Base-by-base conservation (phyloP, 2,113 vertebrate species). In the Neotoma lepida region DNA sequence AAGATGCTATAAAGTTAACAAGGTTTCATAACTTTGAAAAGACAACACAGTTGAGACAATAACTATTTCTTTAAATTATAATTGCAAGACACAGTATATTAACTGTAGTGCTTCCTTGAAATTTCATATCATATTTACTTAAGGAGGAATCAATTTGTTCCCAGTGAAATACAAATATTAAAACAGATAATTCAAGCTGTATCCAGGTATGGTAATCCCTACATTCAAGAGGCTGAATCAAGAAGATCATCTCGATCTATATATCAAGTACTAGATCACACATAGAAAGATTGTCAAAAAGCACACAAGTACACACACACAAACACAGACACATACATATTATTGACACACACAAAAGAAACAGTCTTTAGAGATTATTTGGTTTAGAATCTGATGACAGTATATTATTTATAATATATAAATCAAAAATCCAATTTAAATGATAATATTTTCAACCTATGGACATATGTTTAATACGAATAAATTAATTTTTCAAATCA, bases 401-500 rank as follows among this genome's bases (percentile, higher is more conserved):
- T 74, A 92, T 30, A 5, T 58, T 87, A 64, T 64, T 64, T 94
- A 22, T 18, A 49, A 91, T 18, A 33, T 54, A 41, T 28, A 61
- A 91, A 17, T 90, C 82, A 24, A n/a, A n/a, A n/a, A n/a, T n/a
- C n/a, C n/a, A n/a, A n/a, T 56, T 73, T 74, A 82, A 71, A 61
- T 14, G 78, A 63, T 28, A 63, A n/a, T 20, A 76, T 66, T 82
- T 44, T 89, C 33, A 54, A 88, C 9, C 2, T 70, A 63, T 51
- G 88, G 4, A 18, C 30, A 64, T 64, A 86, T 73, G 56, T 39
- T 61, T 30, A 89, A 64, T 28, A 20, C 76, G 35, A 93, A 56
- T 71, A 81, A 94, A 90, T 88, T 95, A 61, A 80, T 14, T 90
- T 44, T 61, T 92, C 39, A 95, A 74, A 51, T 95, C 77, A 90